phyloP scores from a whole-genome alignment of 1,140 invertebrate genomes.

The Pseudomyrmex dendroicus region DNA sequence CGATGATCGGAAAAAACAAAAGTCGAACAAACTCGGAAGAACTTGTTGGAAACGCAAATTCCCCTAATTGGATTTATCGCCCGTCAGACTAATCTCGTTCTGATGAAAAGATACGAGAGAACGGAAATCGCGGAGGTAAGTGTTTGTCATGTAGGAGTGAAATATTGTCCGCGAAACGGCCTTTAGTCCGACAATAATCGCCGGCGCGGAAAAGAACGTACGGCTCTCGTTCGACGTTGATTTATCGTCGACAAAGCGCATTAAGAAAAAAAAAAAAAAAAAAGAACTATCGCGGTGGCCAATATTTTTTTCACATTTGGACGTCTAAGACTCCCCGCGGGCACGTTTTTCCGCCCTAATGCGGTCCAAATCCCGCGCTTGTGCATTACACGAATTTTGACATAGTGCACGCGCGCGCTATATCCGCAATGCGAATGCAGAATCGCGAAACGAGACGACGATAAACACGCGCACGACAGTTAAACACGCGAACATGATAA shows the following conservation, averaged over 20 bases:
- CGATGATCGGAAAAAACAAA: background rate
- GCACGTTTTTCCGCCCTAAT: background rate
- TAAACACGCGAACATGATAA: constrained; percentile 59
- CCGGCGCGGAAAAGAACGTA: constrained; percentile 50
- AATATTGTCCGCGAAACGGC: constrained; percentile 65
- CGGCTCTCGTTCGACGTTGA: constrained; percentile 58
- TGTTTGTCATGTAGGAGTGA: constrained; percentile 66
- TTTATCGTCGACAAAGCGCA: constrained; percentile 52
- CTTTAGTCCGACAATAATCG: constrained; percentile 67
- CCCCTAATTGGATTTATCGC: constrained; percentile 44
- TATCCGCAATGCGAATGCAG: background rate
- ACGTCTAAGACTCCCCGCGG: constrained; percentile 1
- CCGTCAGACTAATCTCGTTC: constrained; percentile 6
- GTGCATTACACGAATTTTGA: background rate
- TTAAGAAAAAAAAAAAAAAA: background rate
- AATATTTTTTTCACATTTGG: constrained; percentile 53
- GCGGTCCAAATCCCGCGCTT: background rate
- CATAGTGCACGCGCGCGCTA: background rate
- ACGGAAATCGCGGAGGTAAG: constrained; percentile 60
- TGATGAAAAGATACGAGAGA: constrained; percentile 8
- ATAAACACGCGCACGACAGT: constrained; percentile 46
- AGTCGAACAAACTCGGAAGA: background rate
- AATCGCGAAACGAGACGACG: background rate
- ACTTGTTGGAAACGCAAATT: background rate
- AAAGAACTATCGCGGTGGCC: background rate